Evolutionary conservation across 1,140 invertebrate genomes (phyloP), one percentile per base, ranked within the genome.

Genomic region (Parasteatoda tepidariorum): DNA sequence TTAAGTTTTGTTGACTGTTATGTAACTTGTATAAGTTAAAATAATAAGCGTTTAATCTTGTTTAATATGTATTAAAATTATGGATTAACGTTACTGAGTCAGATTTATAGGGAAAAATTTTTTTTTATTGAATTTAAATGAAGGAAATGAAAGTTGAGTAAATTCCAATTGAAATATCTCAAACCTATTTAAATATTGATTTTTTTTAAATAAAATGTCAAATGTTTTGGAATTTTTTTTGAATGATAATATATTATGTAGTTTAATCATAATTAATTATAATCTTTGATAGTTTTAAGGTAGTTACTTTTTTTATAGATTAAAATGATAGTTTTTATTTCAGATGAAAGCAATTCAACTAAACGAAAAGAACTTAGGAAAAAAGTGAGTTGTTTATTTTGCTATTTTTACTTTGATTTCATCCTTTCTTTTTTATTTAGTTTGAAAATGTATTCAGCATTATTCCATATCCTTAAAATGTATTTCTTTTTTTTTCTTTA

Each of bases 301-400:
- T 59, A 7, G 7, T 59, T 1, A 15, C 7, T n/a, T 59, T 59
- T 59, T n/a, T 15, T n/a, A 59, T 0, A 2, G 15, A n/a, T 5
- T 0, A 13, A 2, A 15, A 2, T 26, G 9, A 22, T 59, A 22
- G 1, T 1, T 59, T 59, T 59, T 3, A n/a, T 59, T 66, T 30
- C 11, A 78, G 74, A 33, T 48, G 59, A 78, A 41, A 48, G 7
- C 7, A 33, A 54, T 62, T 66, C 18, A 24, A 55, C 38, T 22
- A 57, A 48, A 67, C 41, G 54, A 66, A 55, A 57, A 78, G 24
- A 48, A 15, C 18, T 85, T 13, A 55, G 54, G 9, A 73, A 38
- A 48, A 78, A 48, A 54, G 74, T 78, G 15, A 54, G 68, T 34
- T 38, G 30, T 26, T 11, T 26, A 5, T 30, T 67, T 2, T 67